Percentiles rank a stretch among this genome's conserved stretches.
Evolutionary conservation across 92 coral and sea anemone species (phyloP).

Genomic region (Porites evermanni): DNA sequence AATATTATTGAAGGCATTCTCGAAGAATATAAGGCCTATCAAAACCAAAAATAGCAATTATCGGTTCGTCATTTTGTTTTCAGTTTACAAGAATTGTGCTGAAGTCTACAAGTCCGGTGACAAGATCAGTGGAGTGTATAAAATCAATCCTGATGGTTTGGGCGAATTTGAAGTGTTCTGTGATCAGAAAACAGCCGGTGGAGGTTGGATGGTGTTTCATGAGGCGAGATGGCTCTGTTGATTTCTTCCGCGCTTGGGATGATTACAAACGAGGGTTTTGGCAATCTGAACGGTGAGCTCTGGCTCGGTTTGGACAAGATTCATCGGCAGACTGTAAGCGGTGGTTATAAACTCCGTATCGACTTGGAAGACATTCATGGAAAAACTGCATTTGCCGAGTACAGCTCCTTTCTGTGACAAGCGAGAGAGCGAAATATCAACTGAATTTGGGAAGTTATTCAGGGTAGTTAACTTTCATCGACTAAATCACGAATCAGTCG

Average conservation of each 20-base stretch:
- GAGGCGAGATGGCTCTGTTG: constrained; percentile 35
- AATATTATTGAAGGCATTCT: no score
- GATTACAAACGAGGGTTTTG: constrained; percentile 41
- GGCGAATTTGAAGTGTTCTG: constrained; percentile 59
- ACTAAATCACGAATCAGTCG: no score
- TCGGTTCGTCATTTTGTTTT: no score
- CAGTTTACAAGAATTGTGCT: constrained; percentile 22
- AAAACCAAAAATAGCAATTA: not conserved
- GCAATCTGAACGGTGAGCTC: constrained; percentile 53
- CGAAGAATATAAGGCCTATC: no score
- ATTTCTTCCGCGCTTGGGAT: constrained; percentile 51
- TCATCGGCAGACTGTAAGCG: constrained; percentile 46
- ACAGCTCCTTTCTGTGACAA: constrained; percentile 38
- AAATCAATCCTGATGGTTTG: constrained; percentile 56
- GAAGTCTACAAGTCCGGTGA: constrained; percentile 20
- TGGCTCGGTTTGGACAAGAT: constrained; percentile 62
- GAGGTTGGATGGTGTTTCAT: constrained; percentile 63
- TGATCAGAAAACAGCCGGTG: constrained; percentile 49
- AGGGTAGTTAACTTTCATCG: not conserved
- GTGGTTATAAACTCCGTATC: constrained; percentile 7
- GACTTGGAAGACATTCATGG: constrained; percentile 17
- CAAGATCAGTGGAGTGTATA: constrained; percentile 45
- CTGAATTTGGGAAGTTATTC: constrained; percentile 32
- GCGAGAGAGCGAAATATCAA: constrained; percentile 33
- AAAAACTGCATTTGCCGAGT: constrained; percentile 27